Conservation (phyloP, 2,888 invertebrate species). For the Eupelmus urozonus region DNA sequence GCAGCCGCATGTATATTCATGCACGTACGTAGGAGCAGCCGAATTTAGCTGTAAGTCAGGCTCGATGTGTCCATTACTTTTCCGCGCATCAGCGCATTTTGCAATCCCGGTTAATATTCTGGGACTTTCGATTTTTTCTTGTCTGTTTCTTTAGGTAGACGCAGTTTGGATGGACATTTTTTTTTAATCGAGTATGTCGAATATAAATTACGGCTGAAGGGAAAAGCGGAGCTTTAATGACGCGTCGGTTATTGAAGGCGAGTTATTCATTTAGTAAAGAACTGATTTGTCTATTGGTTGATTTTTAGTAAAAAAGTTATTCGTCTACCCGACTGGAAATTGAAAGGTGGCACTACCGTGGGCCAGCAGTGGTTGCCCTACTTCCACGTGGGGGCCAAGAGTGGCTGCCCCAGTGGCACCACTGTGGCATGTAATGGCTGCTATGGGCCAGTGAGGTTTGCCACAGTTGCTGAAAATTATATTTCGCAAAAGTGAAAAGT, state of each 20-base stretch:
- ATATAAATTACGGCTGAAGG: conserved; percentile 43
- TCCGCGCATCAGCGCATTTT: conserved; percentile 48
- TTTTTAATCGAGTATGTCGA: conserved; percentile 40
- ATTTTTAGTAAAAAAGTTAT: too few relatives aligned
- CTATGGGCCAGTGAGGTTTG: too few relatives aligned
- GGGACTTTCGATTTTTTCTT: not conserved
- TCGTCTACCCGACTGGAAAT: too few relatives aligned
- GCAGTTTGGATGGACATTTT: conserved; percentile 47
- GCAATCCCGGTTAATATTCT: too few relatives aligned
- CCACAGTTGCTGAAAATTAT: too few relatives aligned
- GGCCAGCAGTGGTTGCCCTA: too few relatives aligned
- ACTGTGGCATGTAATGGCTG: too few relatives aligned
- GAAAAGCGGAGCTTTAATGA: conserved; percentile 49
- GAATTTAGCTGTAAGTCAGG: conserved; percentile 51
- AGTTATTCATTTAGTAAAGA: conserved; percentile 56
- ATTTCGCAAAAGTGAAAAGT: too few relatives aligned
- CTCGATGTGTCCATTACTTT: conserved; percentile 54
- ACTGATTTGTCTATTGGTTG: too few relatives aligned
- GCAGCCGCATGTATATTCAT: not conserved
- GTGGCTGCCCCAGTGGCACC: too few relatives aligned
- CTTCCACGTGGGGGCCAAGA: too few relatives aligned
- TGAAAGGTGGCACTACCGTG: too few relatives aligned
- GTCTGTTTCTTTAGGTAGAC: not conserved
- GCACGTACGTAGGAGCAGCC: not conserved
- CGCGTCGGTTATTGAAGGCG: conserved; percentile 51